Percentiles rank a stretch among this genome's conserved stretches.
phyloP scores from a whole-genome alignment of 2,797 vertebrate species.

The Sebastiscus albofasciatus region DNA sequence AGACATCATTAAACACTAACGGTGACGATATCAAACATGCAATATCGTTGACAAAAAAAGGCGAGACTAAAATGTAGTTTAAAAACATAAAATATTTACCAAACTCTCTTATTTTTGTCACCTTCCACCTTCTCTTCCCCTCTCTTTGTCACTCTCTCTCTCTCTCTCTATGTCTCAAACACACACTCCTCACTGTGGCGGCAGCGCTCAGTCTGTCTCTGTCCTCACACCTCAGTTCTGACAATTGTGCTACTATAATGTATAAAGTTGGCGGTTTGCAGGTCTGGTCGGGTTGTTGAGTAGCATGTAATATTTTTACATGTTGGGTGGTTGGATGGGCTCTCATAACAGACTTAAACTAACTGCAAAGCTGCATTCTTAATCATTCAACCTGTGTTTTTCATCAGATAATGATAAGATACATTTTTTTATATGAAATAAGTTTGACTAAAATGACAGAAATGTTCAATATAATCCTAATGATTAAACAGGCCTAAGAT shows the following conservation, averaged over 20 bases:
- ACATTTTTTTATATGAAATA: no score
- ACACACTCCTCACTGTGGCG: neutral
- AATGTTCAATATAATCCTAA: no score
- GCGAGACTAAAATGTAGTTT: no score
- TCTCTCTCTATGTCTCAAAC: neutral
- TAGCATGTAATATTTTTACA: neutral
- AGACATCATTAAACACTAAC: no score
- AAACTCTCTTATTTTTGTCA: no score
- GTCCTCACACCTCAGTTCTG: neutral
- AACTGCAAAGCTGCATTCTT: neutral
- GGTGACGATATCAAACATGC: no score
- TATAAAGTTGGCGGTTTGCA: neutral
- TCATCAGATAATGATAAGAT: no score
- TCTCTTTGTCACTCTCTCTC: neutral
- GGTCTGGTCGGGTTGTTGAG: neutral
- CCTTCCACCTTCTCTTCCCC: no score
- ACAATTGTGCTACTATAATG: neutral
- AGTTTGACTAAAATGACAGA: no score
- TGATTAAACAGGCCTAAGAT: no score
- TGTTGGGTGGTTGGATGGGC: neutral
- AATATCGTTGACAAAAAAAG: neutral
- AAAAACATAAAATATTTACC: no score
- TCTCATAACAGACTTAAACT: neutral
- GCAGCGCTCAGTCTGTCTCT: neutral
- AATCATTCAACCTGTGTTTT: neutral